phyloP scores from a whole-genome alignment of 2,797 vertebrate genomes.

The Limnodromus scolopaceus region DNA sequence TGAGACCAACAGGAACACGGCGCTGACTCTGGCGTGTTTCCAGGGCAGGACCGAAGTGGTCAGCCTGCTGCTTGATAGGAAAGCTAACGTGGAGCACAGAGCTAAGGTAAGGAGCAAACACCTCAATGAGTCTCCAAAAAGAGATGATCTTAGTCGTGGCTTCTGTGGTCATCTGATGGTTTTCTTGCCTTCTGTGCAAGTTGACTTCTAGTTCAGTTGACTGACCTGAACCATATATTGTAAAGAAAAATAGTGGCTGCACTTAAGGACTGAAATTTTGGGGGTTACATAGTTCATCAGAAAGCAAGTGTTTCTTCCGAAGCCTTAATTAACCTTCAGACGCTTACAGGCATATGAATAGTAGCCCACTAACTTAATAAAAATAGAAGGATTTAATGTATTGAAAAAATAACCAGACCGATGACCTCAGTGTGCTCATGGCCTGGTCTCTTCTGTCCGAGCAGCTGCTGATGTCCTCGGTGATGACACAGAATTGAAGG shows the following conservation, averaged over 20 bases:
- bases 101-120: slow-evolving; percentile 78
- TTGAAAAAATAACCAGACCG: not conserved
- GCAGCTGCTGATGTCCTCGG: not conserved
- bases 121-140: not conserved
- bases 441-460: too few relatives aligned
- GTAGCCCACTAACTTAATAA: not conserved
- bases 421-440: too few relatives aligned
- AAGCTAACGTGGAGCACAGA: slow-evolving; percentile 85
- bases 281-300: not conserved
- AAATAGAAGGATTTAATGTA: not conserved
- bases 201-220: not conserved
- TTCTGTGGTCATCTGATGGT: not conserved
- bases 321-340: not conserved
- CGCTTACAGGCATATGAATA: accelerated
- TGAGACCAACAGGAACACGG: slow-evolving; percentile 86
- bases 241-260: not conserved
- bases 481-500: not conserved
- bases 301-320: not conserved
- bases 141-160: accelerated
- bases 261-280: not conserved
- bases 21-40: slow-evolving; percentile 85
- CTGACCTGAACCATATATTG: not conserved
- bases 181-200: not conserved
- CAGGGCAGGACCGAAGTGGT: slow-evolving; percentile 86
- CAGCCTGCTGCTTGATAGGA: slow-evolving; percentile 84